phyloP scores from a whole-genome alignment of 2,888 invertebrate species.

The Watsonalla binaria region DNA sequence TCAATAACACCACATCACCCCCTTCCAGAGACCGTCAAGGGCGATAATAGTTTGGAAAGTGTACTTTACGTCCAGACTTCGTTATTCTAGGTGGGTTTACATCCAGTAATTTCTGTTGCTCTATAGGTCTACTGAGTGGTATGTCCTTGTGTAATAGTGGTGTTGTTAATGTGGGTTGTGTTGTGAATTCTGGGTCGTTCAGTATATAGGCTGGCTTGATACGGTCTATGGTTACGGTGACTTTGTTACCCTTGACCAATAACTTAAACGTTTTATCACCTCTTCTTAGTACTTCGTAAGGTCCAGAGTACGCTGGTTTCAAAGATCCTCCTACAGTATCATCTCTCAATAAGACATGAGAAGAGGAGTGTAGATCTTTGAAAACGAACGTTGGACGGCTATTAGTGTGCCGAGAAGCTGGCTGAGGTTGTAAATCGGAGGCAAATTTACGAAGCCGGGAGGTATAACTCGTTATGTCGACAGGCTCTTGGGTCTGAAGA shows the following conservation, averaged over 20 bases:
- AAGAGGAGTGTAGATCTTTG: slow-evolving; percentile 18
- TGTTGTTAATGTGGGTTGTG: too few relatives aligned
- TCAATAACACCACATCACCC: too few relatives aligned
- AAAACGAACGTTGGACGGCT: slow-evolving; percentile 16
- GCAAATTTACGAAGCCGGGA: slow-evolving; percentile 15
- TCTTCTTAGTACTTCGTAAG: slow-evolving; percentile 18
- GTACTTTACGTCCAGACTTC: too few relatives aligned
- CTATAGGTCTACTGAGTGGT: too few relatives aligned
- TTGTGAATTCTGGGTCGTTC: neutral
- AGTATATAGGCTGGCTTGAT: neutral
- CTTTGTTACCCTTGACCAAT: slow-evolving; percentile 4
- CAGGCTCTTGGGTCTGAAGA: neutral
- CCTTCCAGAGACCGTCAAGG: too few relatives aligned
- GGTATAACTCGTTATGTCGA: slow-evolving; percentile 10
- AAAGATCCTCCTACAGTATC: slow-evolving; percentile 18
- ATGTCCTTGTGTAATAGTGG: too few relatives aligned
- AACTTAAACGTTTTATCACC: slow-evolving; percentile 20
- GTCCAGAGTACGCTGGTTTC: slow-evolving; percentile 26
- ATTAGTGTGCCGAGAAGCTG: slow-evolving; percentile 14
- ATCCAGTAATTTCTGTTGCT: too few relatives aligned
- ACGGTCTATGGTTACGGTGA: neutral
- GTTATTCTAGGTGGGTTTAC: too few relatives aligned
- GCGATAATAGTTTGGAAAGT: too few relatives aligned
- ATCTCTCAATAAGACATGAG: slow-evolving; percentile 23
- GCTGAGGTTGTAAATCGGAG: slow-evolving; percentile 10